Percentiles rank a stretch among this genome's conserved stretches.
These are phyloP conservation scores for Scophthalmus maximus DNA, from an alignment of 2,113 vertebrate species.

Conservation along the genomic window DNA sequence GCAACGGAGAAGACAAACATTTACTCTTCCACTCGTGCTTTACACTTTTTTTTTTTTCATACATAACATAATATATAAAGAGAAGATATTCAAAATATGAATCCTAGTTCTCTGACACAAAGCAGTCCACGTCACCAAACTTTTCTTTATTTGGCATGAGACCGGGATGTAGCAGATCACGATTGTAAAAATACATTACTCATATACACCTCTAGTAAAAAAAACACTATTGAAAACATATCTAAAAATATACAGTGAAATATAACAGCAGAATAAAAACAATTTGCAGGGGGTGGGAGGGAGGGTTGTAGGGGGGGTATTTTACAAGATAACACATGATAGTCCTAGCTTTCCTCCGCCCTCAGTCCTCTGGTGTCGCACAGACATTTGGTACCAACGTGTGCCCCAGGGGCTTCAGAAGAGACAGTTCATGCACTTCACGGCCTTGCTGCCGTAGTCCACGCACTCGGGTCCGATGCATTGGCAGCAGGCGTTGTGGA, in stretches of 20 bases:
- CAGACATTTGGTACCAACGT: conserved; percentile 64
- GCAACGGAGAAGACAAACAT: conserved; percentile 37
- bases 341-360: conserved; percentile 56
- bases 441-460: conserved; percentile 97
- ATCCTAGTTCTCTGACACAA: conserved; percentile 2
- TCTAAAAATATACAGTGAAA: conserved; percentile 83
- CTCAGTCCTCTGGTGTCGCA: conserved; percentile 63
- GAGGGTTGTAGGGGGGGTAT: conserved; percentile 39
- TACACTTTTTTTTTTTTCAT: not conserved
- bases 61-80: not conserved
- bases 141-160: conserved; percentile 75
- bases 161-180: conserved; percentile 61
- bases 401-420: conserved; percentile 84
- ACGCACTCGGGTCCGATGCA: conserved; percentile 97
- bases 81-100: not conserved
- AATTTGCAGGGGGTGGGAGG: conserved; percentile 53
- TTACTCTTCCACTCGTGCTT: conserved; percentile 13
- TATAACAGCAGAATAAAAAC: conserved; percentile 78
- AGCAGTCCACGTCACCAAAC: conserved; percentile 68
- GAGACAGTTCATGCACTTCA: conserved; percentile 98
- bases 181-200: conserved; percentile 81
- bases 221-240: conserved; percentile 69
- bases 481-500: conserved; percentile 99
- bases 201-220: conserved; percentile 80
- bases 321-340: conserved; percentile 74